These are phyloP conservation scores for Idaea biselata DNA, from an alignment of 2,888 invertebrate genomes.

Conservation along the genomic window DNA sequence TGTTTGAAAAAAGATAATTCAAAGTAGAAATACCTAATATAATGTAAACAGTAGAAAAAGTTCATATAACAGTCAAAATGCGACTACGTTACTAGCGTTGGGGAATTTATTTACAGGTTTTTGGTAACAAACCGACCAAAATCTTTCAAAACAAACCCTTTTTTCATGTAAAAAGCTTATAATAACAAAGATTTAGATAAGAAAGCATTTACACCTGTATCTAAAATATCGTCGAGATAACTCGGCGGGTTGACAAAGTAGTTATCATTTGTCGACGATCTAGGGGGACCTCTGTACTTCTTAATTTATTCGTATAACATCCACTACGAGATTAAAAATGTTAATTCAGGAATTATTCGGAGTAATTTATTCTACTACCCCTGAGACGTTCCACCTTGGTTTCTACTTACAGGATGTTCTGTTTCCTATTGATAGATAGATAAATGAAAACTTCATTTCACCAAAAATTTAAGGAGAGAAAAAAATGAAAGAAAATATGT, in stretches of 20 bases:
- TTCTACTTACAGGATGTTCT: slow-evolving; percentile 43
- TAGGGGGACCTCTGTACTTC: slow-evolving; percentile 29
- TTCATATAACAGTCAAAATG: no score
- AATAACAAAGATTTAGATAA: background rate
- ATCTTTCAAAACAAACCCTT: background rate
- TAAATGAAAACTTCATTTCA: no score
- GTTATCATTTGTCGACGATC: slow-evolving; percentile 50
- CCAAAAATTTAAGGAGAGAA: no score
- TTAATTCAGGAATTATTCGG: slow-evolving; percentile 76
- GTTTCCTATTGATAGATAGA: background rate
- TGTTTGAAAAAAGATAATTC: no score
- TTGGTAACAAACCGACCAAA: background rate
- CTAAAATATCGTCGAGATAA: slow-evolving; percentile 41
- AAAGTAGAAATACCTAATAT: no score
- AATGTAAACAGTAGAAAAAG: no score
- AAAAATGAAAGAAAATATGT: no score
- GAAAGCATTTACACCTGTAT: slow-evolving; percentile 18
- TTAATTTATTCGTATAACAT: slow-evolving; percentile 73
- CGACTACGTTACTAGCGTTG: background rate
- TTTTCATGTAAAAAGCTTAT: background rate
- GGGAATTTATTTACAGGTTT: background rate
- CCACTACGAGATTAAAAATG: slow-evolving; percentile 77
- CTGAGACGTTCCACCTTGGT: slow-evolving; percentile 52
- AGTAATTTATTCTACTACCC: slow-evolving; percentile 68
- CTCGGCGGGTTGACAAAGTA: slow-evolving; percentile 35